Base-by-base conservation (phyloP, 2,888 invertebrate genomes). In the Drosophila longiperda region DNA sequence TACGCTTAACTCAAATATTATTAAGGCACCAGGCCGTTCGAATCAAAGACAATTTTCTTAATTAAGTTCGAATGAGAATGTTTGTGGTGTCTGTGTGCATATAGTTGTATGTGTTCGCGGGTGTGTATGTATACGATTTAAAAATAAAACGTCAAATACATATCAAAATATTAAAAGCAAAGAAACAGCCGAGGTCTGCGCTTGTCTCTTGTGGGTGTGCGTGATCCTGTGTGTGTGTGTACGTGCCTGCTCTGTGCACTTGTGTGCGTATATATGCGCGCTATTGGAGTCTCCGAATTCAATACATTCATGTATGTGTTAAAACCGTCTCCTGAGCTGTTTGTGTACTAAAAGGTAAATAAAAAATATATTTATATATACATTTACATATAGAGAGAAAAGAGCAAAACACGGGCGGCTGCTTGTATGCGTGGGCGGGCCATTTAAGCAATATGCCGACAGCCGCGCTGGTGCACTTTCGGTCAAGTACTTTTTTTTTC, bases 141-240 rank as follows among this genome's bases (percentile, higher is more conserved):
- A 90, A 90, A 90, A 90, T 90, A 90, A 90, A 82, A 83, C 88
- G 67, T 78, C 82, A 80, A 89, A 85, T 87, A 86, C 86, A 88
- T 88, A 86, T 80, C 64, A 88, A 80, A 85, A 83, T 78, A 89
- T 82, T 79, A 77, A 82, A 83, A 75, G 81, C 79, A 73, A 45
- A 75, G 77, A 80, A 67, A 67, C 78, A 76, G 63, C 33, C 29
- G 66, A 53, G 42, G 66, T 70, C 55, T 53, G 66, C 65, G 54
- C 52, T 65, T 62, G 34, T 59, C 58, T 54, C 36, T 34, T 55
- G 26, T 45, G 42, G 49, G 54, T 61, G 53, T 66, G 54, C 48
- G 53, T 63, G 50, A 53, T 49, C 48, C 42, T 33, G 57, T 40
- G n/a, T n/a, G n/a, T 40, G 40, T 32, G 42, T 32, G 29, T 26